phyloP scores from a whole-genome alignment of 2,888 invertebrate genomes.

The Acrobasis consociella region DNA sequence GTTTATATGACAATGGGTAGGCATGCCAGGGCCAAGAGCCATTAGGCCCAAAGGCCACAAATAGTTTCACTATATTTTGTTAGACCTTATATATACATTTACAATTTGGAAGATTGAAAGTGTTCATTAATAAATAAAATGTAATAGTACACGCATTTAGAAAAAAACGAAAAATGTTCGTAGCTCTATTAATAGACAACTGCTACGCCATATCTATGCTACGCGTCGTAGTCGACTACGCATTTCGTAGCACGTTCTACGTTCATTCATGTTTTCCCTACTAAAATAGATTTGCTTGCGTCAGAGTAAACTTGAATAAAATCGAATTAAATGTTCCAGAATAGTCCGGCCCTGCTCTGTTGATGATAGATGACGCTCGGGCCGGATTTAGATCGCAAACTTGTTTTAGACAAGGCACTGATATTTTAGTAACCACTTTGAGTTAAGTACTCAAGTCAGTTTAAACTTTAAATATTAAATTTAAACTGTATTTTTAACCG shows the following conservation, averaged over 20 bases:
- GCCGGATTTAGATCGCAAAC: slow-evolving; percentile 13
- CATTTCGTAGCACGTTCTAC: slow-evolving; percentile 44
- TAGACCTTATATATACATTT: no score
- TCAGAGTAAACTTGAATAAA: slow-evolving; percentile 17
- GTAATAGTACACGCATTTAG: no score
- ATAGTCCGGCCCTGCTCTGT: slow-evolving; percentile 16
- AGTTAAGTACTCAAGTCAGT: background rate
- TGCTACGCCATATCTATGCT: slow-evolving; percentile 38
- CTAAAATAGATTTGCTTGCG: slow-evolving; percentile 20
- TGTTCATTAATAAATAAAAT: no score
- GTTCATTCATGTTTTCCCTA: slow-evolving; percentile 18
- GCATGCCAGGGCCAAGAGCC: no score
- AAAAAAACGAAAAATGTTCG: background rate
- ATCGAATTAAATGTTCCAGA: slow-evolving; percentile 4
- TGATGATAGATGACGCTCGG: slow-evolving; percentile 19
- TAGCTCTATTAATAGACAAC: slow-evolving; percentile 4
- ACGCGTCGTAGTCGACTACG: slow-evolving; percentile 49
- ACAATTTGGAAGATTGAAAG: no score
- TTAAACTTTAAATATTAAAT: background rate
- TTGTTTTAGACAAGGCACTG: slow-evolving; percentile 3
- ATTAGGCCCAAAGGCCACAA: no score
- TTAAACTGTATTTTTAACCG: no score
- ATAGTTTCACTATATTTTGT: no score
- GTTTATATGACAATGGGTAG: no score
- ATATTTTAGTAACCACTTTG: slow-evolving; percentile 2